These are phyloP conservation scores for Drosophila bifasciata DNA, from an alignment of 1,140 invertebrate species.

Conservation along the genomic window DNA sequence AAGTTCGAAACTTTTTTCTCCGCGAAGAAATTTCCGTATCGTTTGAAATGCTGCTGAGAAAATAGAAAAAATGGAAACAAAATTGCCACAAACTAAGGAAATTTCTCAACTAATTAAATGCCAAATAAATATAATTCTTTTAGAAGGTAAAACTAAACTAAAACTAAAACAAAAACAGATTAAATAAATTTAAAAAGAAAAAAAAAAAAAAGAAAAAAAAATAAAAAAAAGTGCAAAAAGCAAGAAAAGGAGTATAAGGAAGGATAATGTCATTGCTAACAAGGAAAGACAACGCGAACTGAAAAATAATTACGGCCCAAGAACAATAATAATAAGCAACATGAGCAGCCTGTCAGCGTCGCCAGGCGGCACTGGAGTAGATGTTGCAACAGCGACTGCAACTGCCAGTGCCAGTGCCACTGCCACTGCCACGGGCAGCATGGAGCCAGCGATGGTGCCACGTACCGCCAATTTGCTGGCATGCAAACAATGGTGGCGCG, in stretches of 20 bases:
- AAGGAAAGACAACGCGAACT: constrained; percentile 50
- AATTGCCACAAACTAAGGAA: not conserved
- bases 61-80: not conserved
- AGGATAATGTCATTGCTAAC: constrained; percentile 61
- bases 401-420: constrained; percentile 18
- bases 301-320: constrained; percentile 77
- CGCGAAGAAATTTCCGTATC: constrained; percentile 38
- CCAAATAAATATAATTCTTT: too few species aligned
- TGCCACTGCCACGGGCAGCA: constrained; percentile 59
- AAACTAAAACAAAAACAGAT: too few species aligned
- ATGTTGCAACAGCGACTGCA: too few species aligned
- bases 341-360: constrained; percentile 74
- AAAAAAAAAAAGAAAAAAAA: constrained; percentile 10
- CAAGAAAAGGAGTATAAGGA: constrained; percentile 24
- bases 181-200: constrained; percentile 25
- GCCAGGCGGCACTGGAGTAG: constrained; percentile 16
- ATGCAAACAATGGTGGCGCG: constrained; percentile 94
- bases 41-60: constrained; percentile 6
- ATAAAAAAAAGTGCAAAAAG: too few species aligned
- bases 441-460: constrained; percentile 82
- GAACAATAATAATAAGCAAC: constrained; percentile 80
- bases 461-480: constrained; percentile 89
- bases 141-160: too few species aligned
- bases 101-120: too few species aligned
- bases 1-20: too few species aligned